Conservation (phyloP, 2,888 invertebrate genomes). For the Amblyteles armatorius region DNA sequence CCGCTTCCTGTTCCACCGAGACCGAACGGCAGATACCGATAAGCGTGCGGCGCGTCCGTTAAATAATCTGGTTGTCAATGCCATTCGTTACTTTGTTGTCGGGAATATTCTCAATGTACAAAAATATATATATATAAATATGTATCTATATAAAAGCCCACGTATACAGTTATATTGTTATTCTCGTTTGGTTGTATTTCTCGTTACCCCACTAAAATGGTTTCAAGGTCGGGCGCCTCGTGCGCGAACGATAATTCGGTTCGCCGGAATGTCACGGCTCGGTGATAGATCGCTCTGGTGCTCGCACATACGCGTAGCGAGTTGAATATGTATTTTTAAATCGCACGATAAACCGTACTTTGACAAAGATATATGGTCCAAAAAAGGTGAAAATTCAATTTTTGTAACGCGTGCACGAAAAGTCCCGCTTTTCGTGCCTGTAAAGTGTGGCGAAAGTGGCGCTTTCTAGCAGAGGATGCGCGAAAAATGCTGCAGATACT, state of each 20-base stretch:
- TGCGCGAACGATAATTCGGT: constrained; percentile 56
- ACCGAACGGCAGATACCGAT: constrained; percentile 14
- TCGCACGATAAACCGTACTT: not conserved
- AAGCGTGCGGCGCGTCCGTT: constrained; percentile 22
- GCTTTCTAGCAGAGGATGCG: no score
- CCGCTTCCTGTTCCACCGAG: constrained; percentile 72
- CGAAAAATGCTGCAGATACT: no score
- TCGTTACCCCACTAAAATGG: not conserved
- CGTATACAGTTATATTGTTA: not conserved
- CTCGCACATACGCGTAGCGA: constrained; percentile 4
- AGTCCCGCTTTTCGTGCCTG: no score
- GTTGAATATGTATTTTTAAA: constrained; percentile 4
- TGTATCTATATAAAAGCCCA: not conserved
- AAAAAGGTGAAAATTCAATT: no score
- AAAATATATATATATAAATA: not conserved
- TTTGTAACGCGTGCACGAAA: no score
- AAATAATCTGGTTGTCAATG: no score
- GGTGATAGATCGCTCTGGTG: constrained; percentile 55
- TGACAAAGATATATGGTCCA: no score
- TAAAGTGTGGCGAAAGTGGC: no score
- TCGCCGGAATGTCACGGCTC: constrained; percentile 59
- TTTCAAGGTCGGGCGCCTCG: constrained; percentile 48
- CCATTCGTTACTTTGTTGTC: not conserved
- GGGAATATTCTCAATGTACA: not conserved
- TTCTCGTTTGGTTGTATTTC: not conserved